Evolutionary conservation across 2,113 vertebrate genomes (phyloP).

Genomic region (Callospermophilus lateralis): DNA sequence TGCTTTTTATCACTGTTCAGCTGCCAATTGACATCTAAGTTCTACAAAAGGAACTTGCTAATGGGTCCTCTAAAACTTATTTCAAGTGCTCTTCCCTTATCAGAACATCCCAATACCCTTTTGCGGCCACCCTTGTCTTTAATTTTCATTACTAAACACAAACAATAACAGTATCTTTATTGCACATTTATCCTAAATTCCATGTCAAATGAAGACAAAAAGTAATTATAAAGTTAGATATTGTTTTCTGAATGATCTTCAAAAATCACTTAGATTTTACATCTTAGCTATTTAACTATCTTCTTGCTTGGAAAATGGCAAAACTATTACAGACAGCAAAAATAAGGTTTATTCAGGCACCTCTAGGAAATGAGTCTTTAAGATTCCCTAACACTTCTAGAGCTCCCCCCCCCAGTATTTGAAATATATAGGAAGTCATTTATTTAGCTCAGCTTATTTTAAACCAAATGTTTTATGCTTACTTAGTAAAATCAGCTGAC

Average conservation of each 20-base stretch:
- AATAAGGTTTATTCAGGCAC: constrained; percentile 27
- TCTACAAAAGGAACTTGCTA: constrained; percentile 46
- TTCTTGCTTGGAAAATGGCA: constrained; percentile 46
- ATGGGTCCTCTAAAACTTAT: constrained; percentile 27
- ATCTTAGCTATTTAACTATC: constrained; percentile 11
- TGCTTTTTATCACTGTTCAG: neutral
- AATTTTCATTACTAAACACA: constrained; percentile 5
- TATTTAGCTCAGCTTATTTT: constrained; percentile 39
- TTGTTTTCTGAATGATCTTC: constrained; percentile 36
- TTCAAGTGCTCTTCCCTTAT: constrained; percentile 53
- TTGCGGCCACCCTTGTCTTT: neutral
- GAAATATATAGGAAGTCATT: constrained; percentile 4
- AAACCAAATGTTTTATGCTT: constrained; percentile 44
- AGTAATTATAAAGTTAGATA: constrained; percentile 11
- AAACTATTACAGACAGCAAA: constrained; percentile 53
- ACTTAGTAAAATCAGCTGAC: constrained; percentile 6
- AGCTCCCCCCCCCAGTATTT: neutral
- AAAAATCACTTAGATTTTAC: constrained; percentile 54
- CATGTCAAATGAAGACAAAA: constrained; percentile 33
- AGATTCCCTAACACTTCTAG: constrained; percentile 55
- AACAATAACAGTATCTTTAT: neutral
- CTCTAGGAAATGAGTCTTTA: constrained; percentile 6
- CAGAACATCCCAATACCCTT: constrained; percentile 4
- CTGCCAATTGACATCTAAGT: constrained; percentile 16
- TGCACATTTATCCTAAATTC: constrained; percentile 25